Base-by-base conservation (phyloP, 2,113 vertebrate species). In the Trematomus loennbergii region DNA sequence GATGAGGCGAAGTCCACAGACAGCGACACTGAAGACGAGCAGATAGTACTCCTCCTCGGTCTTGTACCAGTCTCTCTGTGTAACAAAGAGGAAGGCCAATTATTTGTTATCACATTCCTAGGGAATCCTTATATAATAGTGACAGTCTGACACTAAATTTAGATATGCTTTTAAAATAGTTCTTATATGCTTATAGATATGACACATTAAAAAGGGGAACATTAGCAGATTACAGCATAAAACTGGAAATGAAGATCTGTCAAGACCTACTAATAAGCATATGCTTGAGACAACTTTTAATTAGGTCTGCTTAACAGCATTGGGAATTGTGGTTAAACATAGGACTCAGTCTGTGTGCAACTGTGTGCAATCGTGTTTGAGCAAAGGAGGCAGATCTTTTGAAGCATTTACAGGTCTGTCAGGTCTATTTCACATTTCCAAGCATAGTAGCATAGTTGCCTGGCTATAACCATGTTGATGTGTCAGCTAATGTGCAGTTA, bases 1-100 rank as follows among this genome's bases (percentile, higher is more conserved):
- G 71, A 96, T 96, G 89, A 96, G 97, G 91, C 94, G 97, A 9
- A 99, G 95, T 75, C 96, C 96, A 81, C 97, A 97, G 12, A 99
- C 95, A 0, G 97, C 97, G 40, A 96, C 89, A 0, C 97, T 97
- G 94, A 99, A 99, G 69, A 97, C 95, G 17, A 99, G 95, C 84
- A 99, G 88, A 76, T 96, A 97, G 86, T 96, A 97, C 57, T 97
- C 96, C 0, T 94, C 96, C 80, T 99, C 97, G 0, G 94, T 96
- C 80, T 91, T 16, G 0, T 98, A 99, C 98, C 98, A 99, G 75
- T 86, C 84, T 88, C 96, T 97, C 98, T 99, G 93, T 53, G 88
- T 87, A 68, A 89, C 1, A 52, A 53, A 83, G 65, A 45, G 74
- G 29, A 58, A 50, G 49, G 1, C 57, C 77, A 79, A 78, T 87